These are phyloP conservation scores for Drosophila barbarae DNA, from an alignment of 2,888 invertebrate genomes.

Conservation along the genomic window DNA sequence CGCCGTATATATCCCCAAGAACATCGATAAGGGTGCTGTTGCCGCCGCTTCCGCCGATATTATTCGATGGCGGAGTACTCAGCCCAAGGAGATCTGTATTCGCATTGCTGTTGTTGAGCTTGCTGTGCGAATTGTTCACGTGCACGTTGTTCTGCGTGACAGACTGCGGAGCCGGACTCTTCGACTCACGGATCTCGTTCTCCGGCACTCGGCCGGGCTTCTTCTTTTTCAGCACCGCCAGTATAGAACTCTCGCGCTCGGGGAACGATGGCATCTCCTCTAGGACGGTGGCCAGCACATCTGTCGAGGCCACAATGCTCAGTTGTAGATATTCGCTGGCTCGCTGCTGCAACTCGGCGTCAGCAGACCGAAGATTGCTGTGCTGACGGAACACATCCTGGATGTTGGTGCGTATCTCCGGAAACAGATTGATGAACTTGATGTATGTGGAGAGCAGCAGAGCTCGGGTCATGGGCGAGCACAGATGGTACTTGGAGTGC, in stretches of 20 bases:
- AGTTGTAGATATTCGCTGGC: conserved; percentile 98
- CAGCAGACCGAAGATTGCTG: conserved; percentile 97
- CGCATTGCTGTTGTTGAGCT: conserved; percentile 80
- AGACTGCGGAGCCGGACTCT: conserved; percentile 84
- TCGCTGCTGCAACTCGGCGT: conserved; percentile 98
- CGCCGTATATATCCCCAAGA: conserved; percentile 90
- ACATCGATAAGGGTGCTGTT: conserved; percentile 93
- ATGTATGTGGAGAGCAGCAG: conserved; percentile 98
- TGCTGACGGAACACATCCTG: conserved; percentile 97
- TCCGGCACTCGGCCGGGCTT: conserved; percentile 97
- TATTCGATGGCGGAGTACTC: conserved; percentile 89
- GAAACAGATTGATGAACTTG: conserved; percentile 99
- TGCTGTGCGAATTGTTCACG: conserved; percentile 80
- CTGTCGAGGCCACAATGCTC: conserved; percentile 96
- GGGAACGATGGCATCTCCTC: conserved; percentile 99
- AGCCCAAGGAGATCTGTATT: conserved; percentile 93
- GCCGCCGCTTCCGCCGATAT: conserved; percentile 80
- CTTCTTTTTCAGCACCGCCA: conserved; percentile 98
- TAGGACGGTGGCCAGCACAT: conserved; percentile 97
- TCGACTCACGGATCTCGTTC: conserved; percentile 90
- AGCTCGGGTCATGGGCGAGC: conserved; percentile 97
- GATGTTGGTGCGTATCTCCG: conserved; percentile 97
- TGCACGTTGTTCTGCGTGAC: conserved; percentile 79
- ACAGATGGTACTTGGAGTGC: conserved; percentile 99
- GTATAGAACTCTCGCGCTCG: conserved; percentile 97